Conservation (phyloP, 2,113 vertebrate species). For the Mirounga angustirostris region DNA sequence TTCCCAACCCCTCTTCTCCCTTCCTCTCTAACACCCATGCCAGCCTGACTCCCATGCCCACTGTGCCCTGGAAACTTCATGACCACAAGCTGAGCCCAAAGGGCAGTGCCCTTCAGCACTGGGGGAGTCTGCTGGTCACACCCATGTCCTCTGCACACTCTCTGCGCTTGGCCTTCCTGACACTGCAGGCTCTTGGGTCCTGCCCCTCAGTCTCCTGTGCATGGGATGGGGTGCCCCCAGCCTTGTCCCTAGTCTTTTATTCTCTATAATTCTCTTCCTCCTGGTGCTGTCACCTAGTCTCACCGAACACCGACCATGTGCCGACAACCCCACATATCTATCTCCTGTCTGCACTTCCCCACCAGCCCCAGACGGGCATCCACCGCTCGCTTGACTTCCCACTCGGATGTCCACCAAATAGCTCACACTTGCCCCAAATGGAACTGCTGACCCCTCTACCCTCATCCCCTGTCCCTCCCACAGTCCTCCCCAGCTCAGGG, state of each 20-base stretch:
- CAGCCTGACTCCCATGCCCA: not conserved
- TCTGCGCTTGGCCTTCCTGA: not conserved
- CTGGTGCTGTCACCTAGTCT: rapidly evolving
- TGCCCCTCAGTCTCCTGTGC: not conserved
- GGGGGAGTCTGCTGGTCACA: rapidly evolving
- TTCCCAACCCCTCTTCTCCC: not conserved
- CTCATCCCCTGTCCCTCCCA: not conserved
- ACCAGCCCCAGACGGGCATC: rapidly evolving
- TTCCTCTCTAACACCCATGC: not conserved
- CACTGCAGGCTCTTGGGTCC: rapidly evolving
- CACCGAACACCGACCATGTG: rapidly evolving
- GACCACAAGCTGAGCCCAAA: rapidly evolving
- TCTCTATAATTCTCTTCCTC: not conserved
- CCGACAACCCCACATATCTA: rapidly evolving
- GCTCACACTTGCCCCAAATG: not conserved
- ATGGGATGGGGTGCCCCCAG: not conserved
- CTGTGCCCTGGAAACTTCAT: rapidly evolving
- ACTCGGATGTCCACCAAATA: not conserved
- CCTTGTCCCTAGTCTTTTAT: not conserved
- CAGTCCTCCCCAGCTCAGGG: not conserved
- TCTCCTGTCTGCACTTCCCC: not conserved
- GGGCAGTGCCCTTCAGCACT: rapidly evolving
- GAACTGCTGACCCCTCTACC: not conserved
- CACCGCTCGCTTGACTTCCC: rapidly evolving
- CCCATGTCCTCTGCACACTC: rapidly evolving